Base-by-base conservation (phyloP, 2,888 invertebrate species). In the Zygogramma bicolorata region DNA sequence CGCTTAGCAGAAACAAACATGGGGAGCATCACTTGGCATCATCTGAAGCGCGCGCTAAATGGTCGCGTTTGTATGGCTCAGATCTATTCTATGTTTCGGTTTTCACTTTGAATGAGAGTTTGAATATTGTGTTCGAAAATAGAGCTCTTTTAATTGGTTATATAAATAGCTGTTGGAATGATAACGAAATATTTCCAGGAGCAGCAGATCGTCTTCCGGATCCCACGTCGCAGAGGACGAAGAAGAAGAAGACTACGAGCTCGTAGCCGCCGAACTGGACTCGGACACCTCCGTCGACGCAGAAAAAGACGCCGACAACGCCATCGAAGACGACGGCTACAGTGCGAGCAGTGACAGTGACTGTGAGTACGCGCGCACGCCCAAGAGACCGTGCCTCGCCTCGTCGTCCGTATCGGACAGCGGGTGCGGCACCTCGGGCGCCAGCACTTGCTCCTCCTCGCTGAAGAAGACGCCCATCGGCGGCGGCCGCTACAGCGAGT, bases 401-500 rank as follows among this genome's bases (percentile, higher is more conserved):
- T n/a, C 57, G 80, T 80, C 69, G 82, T n/a, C n/a, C n/a, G n/a
- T n/a, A n/a, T n/a, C 84, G 29, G 86, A 86, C 68, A 87, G 86
- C 75, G 86, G 86, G 59, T 86, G 86, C 74, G 85, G 82, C 15
- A 86, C 85, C 72, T 82, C 83, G 7, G 83, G 83, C 69, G 75
- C 79, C 59, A 81, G 80, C 72, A 73, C 77, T 6, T 81, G 76
- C 38, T 62, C 62, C 38, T 62, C 62, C 5, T 20, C 42, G 8
- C 29, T 27, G 8, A 18, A n/a, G 38, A 10, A 25, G 2, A 6
- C 60, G 22, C 60, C 60, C 60, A 63, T 65, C 65, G 10, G 27
- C 63, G 20, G 31, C 66, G 46, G 46, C 18, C 88, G 88, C 72
- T 88, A 88, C 6, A 83, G 89, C 58, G 89, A 89, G 77, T 90